Base-by-base conservation (phyloP, 2,888 invertebrate species). In the Chrysopilus asiliformis region DNA sequence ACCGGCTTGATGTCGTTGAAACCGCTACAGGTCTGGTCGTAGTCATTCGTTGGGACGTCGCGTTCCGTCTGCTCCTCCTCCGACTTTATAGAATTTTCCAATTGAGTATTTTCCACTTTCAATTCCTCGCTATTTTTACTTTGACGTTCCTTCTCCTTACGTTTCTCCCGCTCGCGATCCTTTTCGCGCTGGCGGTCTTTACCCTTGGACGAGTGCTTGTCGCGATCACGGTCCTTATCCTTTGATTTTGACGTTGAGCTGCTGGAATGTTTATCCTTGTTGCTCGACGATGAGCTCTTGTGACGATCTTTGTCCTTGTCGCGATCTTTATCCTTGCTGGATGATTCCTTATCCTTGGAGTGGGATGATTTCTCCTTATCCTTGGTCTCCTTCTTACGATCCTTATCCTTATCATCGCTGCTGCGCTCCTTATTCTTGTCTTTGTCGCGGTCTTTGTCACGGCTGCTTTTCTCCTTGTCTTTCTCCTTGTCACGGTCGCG, bases 181-280 rank as follows among this genome's bases (percentile, higher is more conserved):
- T 57, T 57, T 40, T 54, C 50, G 17, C 57, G 55, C 20, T 50
- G 51, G 32, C 51, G 52, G 44, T 56, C 55, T 44, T 56, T 56
- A 32, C 53, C 52, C 33, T 47, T 48, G 9, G 49, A 49, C 52
- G 58, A 42, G 30, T 58, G 55, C 33, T 53, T 55, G 36, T 63
- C 58, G 9, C 26, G n/a, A 13, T 32, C 34, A 12, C 29, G 22
- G 19, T 37, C 55, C 45, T 35, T 68, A 45, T 60, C 56, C 39
- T 43, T 56, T 28, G 38, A 34, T 38, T 42, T 47, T n/a, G 52
- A 46, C 17, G 51, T 50, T 31, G 46, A 39, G 39, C 50, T 54
- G 48, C 57, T 62, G 61, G 62, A 61, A 62, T 63, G 61, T 55
- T 62, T 63, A 42, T 55, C 55, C 50, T 55, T 60, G 30, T 59